A percentile compares a stretch with the other conserved stretches of the same genome.
Conservation (phyloP, 2,113 vertebrate genomes). For the Myrmophylax atrothorax region DNA sequence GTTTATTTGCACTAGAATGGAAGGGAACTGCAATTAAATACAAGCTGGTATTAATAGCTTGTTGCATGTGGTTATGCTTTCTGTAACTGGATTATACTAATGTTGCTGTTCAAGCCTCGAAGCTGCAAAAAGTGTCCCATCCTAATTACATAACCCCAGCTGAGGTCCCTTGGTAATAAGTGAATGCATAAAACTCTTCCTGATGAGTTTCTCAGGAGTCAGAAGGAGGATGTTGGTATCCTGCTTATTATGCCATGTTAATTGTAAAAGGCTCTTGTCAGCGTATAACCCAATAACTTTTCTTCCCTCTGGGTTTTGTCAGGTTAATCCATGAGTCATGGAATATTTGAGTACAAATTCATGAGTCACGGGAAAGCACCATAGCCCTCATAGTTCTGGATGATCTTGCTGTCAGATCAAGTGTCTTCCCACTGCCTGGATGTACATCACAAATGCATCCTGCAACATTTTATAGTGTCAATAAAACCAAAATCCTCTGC, state of each 20-base stretch:
- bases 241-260: conserved; percentile 1
- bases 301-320: conserved; percentile 23
- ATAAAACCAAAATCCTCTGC: neutral
- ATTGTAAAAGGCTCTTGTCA: conserved; percentile 30
- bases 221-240: neutral
- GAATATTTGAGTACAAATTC: neutral
- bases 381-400: neutral
- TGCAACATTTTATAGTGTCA: neutral
- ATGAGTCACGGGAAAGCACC: conserved; percentile 48
- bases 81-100: neutral
- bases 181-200: conserved; percentile 14
- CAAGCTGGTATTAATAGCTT: neutral
- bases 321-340: conserved; percentile 44
- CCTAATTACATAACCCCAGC: neutral
- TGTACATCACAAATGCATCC: neutral
- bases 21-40: neutral
- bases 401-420: neutral
- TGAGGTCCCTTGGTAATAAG: neutral
- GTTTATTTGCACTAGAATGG: neutral
- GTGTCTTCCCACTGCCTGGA: neutral
- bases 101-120: neutral
- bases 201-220: neutral
- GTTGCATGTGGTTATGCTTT: neutral
- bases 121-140: conserved; percentile 17
- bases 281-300: neutral